phyloP scores from a whole-genome alignment of 1,140 invertebrate genomes.

The Pteromalus puparum region DNA sequence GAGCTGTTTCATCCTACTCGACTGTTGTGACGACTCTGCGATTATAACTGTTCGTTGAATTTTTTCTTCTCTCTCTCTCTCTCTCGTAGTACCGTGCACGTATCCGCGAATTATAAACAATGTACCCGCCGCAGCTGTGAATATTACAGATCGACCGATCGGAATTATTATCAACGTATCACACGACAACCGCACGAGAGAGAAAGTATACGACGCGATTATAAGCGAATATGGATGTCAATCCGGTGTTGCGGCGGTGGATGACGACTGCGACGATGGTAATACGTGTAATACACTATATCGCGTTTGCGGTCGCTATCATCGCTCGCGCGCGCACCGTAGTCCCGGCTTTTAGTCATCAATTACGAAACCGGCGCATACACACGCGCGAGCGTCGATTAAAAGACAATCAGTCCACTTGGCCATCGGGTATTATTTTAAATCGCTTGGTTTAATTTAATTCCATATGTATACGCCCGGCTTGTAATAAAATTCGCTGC shows the following conservation, averaged over 20 bases:
- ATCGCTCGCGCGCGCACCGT: not conserved
- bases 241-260: not conserved
- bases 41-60: not conserved
- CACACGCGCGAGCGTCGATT: not conserved
- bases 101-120: not conserved
- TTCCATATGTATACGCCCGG: not conserved
- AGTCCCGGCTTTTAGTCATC: not conserved
- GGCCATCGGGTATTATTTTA: not conserved
- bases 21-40: too few species aligned
- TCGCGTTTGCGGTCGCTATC: conserved; percentile 20
- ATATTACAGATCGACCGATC: not conserved
- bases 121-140: not conserved
- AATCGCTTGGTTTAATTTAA: not conserved
- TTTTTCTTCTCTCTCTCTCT: not conserved
- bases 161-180: not conserved
- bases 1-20: not conserved
- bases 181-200: not conserved
- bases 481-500: too few species aligned
- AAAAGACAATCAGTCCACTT: conserved; percentile 36
- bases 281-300: conserved; percentile 25
- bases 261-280: not conserved
- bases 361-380: not conserved
- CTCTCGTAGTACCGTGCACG: too few species aligned
- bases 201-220: not conserved
- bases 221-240: conserved; percentile 11